These are phyloP conservation scores for Cassiopea andromeda DNA, from an alignment of 30 jellyfish, hydroid and myxozoan species.

Conservation along the genomic window DNA sequence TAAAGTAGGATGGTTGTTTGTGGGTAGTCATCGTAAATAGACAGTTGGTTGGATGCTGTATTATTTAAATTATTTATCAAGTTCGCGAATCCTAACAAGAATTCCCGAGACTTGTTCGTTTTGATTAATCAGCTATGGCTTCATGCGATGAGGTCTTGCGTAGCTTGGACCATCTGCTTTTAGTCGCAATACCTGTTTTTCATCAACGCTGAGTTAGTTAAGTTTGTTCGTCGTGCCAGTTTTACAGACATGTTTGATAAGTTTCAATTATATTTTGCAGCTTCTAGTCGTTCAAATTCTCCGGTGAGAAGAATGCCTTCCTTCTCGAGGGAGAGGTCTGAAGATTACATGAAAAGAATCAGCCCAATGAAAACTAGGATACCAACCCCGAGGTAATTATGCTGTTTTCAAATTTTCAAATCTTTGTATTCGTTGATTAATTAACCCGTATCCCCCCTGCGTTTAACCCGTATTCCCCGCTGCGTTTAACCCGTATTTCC, in stretches of 20 bases:
- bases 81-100: neutral
- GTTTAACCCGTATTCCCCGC: too few relatives aligned
- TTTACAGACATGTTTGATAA: slow-evolving; percentile 45
- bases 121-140: neutral
- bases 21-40: neutral
- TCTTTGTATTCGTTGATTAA: too few relatives aligned
- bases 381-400: slow-evolving; percentile 92
- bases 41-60: neutral
- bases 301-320: slow-evolving; percentile 85
- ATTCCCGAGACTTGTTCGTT: neutral
- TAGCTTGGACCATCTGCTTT: neutral
- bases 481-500: too few relatives aligned
- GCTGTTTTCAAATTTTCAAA: neutral
- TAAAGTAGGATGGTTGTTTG: neutral
- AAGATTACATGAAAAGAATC: slow-evolving; percentile 86
- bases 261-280: slow-evolving; percentile 63
- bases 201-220: neutral
- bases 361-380: slow-evolving; percentile 89
- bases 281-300: slow-evolving; percentile 92
- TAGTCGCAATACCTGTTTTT: neutral
- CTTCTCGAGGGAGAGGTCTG: slow-evolving; percentile 93
- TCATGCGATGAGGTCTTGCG: neutral
- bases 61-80: neutral
- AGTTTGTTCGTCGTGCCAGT: neutral
- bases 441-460: too few relatives aligned